Percentiles rank a stretch among this genome's conserved stretches.
Evolutionary conservation across 2,888 invertebrate genomes (phyloP).

Genomic region (Unio pictorum): DNA sequence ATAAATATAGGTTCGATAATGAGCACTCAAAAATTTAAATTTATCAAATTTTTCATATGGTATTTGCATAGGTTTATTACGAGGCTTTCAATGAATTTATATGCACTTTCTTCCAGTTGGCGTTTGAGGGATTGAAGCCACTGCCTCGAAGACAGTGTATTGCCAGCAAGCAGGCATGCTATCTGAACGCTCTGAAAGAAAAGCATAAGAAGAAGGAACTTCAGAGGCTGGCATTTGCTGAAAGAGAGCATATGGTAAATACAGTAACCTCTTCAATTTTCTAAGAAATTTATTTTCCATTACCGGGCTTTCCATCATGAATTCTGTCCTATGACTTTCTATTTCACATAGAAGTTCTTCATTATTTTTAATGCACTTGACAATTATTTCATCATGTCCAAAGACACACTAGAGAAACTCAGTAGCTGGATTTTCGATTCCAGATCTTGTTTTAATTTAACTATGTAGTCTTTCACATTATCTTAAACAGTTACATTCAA

Average conservation of each 20-base stretch:
- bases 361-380: too few species aligned
- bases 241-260: conserved; percentile 61
- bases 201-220: conserved; percentile 69
- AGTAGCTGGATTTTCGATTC: not conserved
- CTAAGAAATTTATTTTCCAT: not conserved
- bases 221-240: conserved; percentile 59
- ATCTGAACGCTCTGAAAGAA: conserved; percentile 72
- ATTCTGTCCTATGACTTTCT: too few species aligned
- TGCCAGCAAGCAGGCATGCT: conserved; percentile 71
- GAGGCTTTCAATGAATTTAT: not conserved
- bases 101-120: conserved; percentile 62
- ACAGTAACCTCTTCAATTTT: not conserved
- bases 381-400: too few species aligned
- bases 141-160: conserved; percentile 73
- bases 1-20: not conserved
- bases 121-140: conserved; percentile 73
- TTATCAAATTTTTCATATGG: not conserved
- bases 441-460: not conserved
- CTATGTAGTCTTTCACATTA: too few species aligned
- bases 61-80: not conserved
- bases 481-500: too few species aligned
- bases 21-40: not conserved
- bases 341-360: too few species aligned
- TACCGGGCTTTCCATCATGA: too few species aligned
- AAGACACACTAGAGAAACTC: not conserved